A percentile compares a stretch with the other conserved stretches of the same genome.
phyloP scores from a whole-genome alignment of 2,888 invertebrate species.

The Lypha dubia region DNA sequence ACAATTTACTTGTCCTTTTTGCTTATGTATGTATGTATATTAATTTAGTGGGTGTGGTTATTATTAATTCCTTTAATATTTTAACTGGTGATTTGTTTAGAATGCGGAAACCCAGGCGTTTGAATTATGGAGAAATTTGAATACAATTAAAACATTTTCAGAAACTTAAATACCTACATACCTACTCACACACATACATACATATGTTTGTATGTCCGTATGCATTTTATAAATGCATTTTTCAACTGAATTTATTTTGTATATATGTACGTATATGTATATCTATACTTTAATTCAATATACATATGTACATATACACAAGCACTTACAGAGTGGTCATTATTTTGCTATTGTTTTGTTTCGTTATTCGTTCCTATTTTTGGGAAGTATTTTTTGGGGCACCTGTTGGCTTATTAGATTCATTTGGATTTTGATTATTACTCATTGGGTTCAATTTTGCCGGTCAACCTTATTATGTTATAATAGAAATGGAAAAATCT shows the following conservation, averaged over 20 bases:
- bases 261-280: too few relatives aligned
- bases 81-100: slow-evolving; percentile 10
- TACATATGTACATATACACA: neutral
- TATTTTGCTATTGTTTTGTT: slow-evolving; percentile 34
- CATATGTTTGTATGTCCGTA: neutral
- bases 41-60: slow-evolving; percentile 54
- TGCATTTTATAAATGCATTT: slow-evolving; percentile 15
- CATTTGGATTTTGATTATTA: neutral
- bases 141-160: neutral
- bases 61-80: slow-evolving; percentile 6
- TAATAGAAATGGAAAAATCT: too few relatives aligned
- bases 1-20: slow-evolving; percentile 26
- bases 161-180: too few relatives aligned
- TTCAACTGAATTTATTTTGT: neutral
- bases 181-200: too few relatives aligned
- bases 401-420: slow-evolving; percentile 45
- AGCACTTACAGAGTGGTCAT: neutral
- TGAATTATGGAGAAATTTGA: neutral
- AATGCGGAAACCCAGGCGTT: slow-evolving; percentile 38
- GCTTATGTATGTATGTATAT: slow-evolving; percentile 3
- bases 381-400: neutral
- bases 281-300: neutral
- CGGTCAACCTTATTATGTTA: neutral
- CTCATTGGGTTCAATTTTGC: slow-evolving; percentile 4
- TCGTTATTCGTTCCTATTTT: slow-evolving; percentile 1